Evolutionary conservation across 2,797 vertebrate species (phyloP), one percentile per base, ranked within the genome.

Genomic region (Erpetoichthys calabaricus): DNA sequence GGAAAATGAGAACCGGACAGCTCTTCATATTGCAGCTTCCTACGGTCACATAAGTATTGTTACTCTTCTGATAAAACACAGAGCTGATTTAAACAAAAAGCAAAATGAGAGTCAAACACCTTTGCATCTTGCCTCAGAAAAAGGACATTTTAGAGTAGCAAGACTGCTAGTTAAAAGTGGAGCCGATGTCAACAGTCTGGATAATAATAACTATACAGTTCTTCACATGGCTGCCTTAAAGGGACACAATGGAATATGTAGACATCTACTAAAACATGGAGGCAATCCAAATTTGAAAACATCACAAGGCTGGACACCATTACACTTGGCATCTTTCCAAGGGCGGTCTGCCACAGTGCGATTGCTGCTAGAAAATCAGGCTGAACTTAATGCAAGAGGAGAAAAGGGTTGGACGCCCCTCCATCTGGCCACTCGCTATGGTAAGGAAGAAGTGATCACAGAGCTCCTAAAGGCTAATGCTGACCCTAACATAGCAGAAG

Each of bases 161-260:
- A 80, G 89, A 57, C 70, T 83, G 7, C 58, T 92, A 60, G 61
- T 92, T 66, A 83, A 80, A 56, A 84, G 61, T 0, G 79, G 79
- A 1, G 79, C 67, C 0, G 66, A 62, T 0, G 67, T 74, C 0
- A 69, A 89, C 45, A 41, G 63, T 55, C 67, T 71, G 5, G 79
- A 94, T 64, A 73, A 69, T 44, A 73, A 68, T 3, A 75, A 80
- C 49, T 85, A 78, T 65, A 84, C 80, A 0, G 76, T 89, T n/a
- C 77, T 95, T 65, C 91, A 92, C 65, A 73, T 82, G 46, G 85
- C 86, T 0, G 84, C 80, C 10, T 62, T 70, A 7, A 79, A 73
- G 57, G 88, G 86, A 0, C 87, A 91, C 56, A 77, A 77, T 0
- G 80, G 89, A 42, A 89, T 90, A 69, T 91, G 89, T 45, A 86